Evolutionary conservation across 1,140 invertebrate genomes (phyloP).

Genomic region (Drosophila repletoides): DNA sequence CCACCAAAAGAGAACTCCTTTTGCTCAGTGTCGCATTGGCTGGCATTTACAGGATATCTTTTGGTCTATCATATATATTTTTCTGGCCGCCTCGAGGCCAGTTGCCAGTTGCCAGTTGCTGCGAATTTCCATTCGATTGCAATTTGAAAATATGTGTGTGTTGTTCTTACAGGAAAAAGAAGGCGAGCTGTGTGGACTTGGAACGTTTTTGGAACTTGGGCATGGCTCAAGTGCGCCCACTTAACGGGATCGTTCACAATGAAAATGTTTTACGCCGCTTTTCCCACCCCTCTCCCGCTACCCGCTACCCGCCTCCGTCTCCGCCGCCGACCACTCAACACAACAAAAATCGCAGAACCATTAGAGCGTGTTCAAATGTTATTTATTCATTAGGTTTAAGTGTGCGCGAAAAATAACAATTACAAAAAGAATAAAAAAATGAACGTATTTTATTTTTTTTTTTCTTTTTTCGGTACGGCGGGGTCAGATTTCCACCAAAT

Average conservation of each 20-base stretch:
- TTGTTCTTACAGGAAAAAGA: constrained; percentile 50
- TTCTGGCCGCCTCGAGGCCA: too few species aligned
- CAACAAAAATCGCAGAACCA: constrained; percentile 66
- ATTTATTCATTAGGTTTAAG: constrained; percentile 81
- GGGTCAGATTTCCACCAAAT: constrained; percentile 71
- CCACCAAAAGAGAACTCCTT: too few species aligned
- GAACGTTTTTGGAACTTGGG: too few species aligned
- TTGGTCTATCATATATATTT: too few species aligned
- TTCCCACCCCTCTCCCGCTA: constrained; percentile 50
- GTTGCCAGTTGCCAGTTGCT: too few species aligned
- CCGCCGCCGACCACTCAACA: constrained; percentile 28
- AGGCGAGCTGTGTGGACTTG: constrained; percentile 4
- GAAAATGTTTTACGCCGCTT: constrained; percentile 65
- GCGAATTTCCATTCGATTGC: constrained; percentile 35
- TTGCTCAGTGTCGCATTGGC: too few species aligned
- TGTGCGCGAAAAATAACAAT: constrained; percentile 81
- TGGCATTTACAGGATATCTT: constrained; percentile 17
- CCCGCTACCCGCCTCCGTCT: neutral
- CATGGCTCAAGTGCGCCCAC: constrained; percentile 53
- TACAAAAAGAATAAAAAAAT: constrained; percentile 59
- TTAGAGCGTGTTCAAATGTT: constrained; percentile 80
- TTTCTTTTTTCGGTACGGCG: constrained; percentile 29
- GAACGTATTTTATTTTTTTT: constrained; percentile 44
- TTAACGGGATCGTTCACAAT: constrained; percentile 61
- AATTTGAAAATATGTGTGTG: constrained; percentile 57